Evolutionary conservation across 2,113 vertebrate genomes (phyloP).

Genomic region (Monopterus albus): DNA sequence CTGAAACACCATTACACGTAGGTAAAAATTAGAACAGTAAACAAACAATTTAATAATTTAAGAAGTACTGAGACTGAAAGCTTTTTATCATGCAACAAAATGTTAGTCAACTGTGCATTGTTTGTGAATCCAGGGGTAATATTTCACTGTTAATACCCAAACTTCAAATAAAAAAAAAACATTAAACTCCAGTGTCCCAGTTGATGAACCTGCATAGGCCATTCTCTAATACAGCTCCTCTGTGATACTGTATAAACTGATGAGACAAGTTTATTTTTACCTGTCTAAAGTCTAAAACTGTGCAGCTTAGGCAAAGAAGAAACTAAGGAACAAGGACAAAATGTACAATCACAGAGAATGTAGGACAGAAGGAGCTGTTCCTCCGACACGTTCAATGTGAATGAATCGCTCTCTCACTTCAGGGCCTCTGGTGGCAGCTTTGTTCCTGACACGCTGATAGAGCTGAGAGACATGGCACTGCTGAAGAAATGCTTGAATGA

Average conservation of each 20-base stretch:
- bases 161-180: no score
- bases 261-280: neutral
- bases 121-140: no score
- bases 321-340: neutral
- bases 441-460: constrained; percentile 95
- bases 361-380: constrained; percentile 1
- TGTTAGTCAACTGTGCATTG: no score
- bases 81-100: no score
- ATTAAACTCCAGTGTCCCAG: neutral
- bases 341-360: neutral
- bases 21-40: neutral
- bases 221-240: neutral
- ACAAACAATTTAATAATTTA: no score
- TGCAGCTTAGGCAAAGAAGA: neutral
- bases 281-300: neutral
- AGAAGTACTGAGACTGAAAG: no score
- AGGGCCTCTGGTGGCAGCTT: constrained; percentile 93
- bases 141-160: no score
- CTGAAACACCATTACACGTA: constrained; percentile 68
- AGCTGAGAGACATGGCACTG: constrained; percentile 89
- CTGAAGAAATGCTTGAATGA: constrained; percentile 98
- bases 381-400: constrained; percentile 40
- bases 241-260: neutral
- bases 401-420: constrained; percentile 86
- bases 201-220: no score